Evolutionary conservation across 2,888 invertebrate genomes (phyloP).

Genomic region (Panorpa germanica): DNA sequence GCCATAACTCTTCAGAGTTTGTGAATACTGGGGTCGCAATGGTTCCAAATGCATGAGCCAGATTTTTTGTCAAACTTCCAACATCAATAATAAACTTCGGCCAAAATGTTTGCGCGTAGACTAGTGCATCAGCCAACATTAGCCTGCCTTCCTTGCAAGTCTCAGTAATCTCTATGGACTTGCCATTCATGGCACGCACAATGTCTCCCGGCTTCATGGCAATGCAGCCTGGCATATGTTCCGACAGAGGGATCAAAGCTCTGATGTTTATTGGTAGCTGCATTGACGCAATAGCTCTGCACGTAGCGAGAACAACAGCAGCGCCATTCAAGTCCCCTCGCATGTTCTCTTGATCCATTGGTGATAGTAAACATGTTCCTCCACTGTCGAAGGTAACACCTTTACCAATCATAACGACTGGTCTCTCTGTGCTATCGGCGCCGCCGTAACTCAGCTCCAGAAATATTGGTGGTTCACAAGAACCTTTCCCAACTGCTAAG

Average conservation of each 20-base stretch:
- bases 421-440: constrained; percentile 34
- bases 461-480: constrained; percentile 60
- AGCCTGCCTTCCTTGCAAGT: constrained; percentile 62
- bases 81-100: constrained; percentile 53
- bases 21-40: constrained; percentile 54
- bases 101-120: constrained; percentile 55
- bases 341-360: constrained; percentile 53
- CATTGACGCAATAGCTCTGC: constrained; percentile 46
- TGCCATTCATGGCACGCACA: constrained; percentile 51
- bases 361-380: constrained; percentile 47
- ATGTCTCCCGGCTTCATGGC: constrained; percentile 67
- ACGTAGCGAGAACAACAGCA: constrained; percentile 51
- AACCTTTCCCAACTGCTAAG: constrained; percentile 55
- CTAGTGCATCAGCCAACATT: constrained; percentile 57
- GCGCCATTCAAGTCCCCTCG: constrained; percentile 73
- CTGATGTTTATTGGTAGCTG: constrained; percentile 50
- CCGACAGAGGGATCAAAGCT: constrained; percentile 58
- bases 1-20: constrained; percentile 52
- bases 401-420: constrained; percentile 53
- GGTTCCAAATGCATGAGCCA: constrained; percentile 37
- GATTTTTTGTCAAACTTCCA: constrained; percentile 54
- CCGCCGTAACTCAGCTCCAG: constrained; percentile 58
- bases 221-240: constrained; percentile 57
- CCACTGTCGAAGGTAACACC: constrained; percentile 52
- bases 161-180: constrained; percentile 49